Evolutionary conservation across 2,113 vertebrate species (phyloP), one percentile per base, ranked within the genome.

Genomic region (Eclectus roratus): DNA sequence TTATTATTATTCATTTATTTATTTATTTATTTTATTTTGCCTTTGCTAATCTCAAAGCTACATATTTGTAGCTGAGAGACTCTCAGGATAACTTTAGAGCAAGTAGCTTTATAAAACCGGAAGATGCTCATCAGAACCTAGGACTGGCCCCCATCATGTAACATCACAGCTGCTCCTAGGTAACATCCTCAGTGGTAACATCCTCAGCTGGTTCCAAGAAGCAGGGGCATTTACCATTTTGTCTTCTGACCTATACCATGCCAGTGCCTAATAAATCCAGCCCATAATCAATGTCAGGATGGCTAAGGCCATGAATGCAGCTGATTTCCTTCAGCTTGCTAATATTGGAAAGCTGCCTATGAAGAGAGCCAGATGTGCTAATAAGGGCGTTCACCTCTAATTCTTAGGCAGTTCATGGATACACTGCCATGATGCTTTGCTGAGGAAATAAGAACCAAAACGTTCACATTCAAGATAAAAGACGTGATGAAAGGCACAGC

Each of bases 301-400:
- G 35, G 20, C 47, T 84, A 80, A 95, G 66, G 43, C 64, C 65
- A 55, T 7, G 13, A 84, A 52, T n/a, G 52, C 65, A 93, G 89
- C 83, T 86, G 68, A 91, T 68, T 92, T 91, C 65, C 80, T 64
- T 86, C 77, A 89, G 77, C 55, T 86, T 74, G 69, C 73, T 91
- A 49, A 55, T 78, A 27, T 0, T 92, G 77, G 93, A 79, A 85
- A 86, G 47, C 46, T 88, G 83, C 69, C 77, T 81, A 17, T 70
- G 72, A 86, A 55, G 55, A 84, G 65, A 94, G 73, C 46, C 89
- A 95, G 86, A 68, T 92, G 94, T 73, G 70, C 69, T 84, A 92
- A 64, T 55, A 44, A 52, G 77, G 47, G 80, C 69, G 35, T 69
- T 86, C 77, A 61, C 44, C 65, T 20, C 69, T 72, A 83, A 1